Percentiles rank a stretch among this genome's conserved stretches.
Evolutionary conservation across 2,113 vertebrate species (phyloP).

Genomic region (Ariopsis seemanni): DNA sequence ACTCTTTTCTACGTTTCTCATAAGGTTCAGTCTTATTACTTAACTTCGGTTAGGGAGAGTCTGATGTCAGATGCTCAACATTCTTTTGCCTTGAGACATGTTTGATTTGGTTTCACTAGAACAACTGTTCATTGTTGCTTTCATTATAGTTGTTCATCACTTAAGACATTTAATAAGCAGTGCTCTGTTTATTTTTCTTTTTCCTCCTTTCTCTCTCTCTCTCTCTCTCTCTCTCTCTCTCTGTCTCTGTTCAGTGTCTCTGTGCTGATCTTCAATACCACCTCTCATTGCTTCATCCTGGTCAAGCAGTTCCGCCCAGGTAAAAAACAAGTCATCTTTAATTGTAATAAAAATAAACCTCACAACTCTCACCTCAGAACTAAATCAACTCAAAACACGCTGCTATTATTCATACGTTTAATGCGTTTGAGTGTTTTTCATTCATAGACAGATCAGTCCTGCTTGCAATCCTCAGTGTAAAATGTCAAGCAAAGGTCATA

Average conservation of each 20-base stretch:
- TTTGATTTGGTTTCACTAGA: conserved; percentile 15
- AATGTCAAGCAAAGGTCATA: neutral
- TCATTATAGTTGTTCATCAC: conserved; percentile 2
- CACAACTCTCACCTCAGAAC: neutral
- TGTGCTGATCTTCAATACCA: conserved; percentile 88
- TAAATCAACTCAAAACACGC: neutral
- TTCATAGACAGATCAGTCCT: conserved; percentile 12
- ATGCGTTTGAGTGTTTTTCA: conserved; percentile 11
- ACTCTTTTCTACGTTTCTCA: neutral
- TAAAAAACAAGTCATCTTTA: conserved; percentile 55
- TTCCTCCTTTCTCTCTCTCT: neutral
- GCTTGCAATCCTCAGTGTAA: neutral
- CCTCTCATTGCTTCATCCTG: conserved; percentile 85
- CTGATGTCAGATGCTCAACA: neutral
- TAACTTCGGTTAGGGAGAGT: too few species aligned
- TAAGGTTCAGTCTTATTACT: neutral
- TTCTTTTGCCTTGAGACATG: neutral
- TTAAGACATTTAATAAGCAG: conserved; percentile 14
- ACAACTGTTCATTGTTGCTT: conserved; percentile 1
- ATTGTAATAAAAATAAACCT: neutral
- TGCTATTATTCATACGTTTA: neutral
- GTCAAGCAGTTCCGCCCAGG: conserved; percentile 95
- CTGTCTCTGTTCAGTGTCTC: conserved; percentile 75
- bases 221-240: neutral
- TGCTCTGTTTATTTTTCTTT: conserved; percentile 13